Base-by-base conservation (phyloP, 2,113 vertebrate genomes). In the Myxocyprinus asiaticus region DNA sequence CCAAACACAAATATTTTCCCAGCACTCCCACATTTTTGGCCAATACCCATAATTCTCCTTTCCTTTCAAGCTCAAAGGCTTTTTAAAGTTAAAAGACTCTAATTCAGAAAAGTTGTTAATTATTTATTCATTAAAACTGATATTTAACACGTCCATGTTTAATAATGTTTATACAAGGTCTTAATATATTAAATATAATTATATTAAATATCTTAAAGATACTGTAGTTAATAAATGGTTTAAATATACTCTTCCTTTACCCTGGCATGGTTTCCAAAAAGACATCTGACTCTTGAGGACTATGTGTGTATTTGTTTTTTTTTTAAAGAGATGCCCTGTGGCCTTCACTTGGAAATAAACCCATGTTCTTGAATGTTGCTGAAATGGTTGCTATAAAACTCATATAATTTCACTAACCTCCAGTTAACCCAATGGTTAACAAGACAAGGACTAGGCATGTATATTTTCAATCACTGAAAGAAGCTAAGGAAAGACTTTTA, bases 1-100 rank as follows among this genome's bases (percentile, higher is more conserved):
- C 65, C 42, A 71, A 70, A 59, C 67, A 71, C 47, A 68, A 76
- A 58, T 76, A 63, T 79, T 78, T 78, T 82, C 56, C 64, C 70
- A 50, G 33, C 70, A n/a, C 79, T 15, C 79, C 71, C 63, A 73
- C 64, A 76, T 76, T 7, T 79, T 70, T 58, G 9, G 42, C 42
- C 42, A 47, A 43, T 43, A 33, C 17, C 53, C 51, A 70, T n/a
- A 44, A 61, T 53, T 5, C n/a, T 8, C 55, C 56, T 6, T 48
- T 14, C 55, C 43, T 17, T 47, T 11, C 43, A 47, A n/a, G 17
- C 48, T 55, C 8, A 15, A 64, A 44, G 6, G 9, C 51, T 62
- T 78, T 50, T 48, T 17, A 43, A 78, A 11, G 9, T 42, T 53
- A 69, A 14, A 74, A 50, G 43, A 22, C 3, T 33, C 8, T 0